Evolutionary conservation across 2,888 invertebrate genomes (phyloP).

Genomic region (Cylindroiulus punctatus): DNA sequence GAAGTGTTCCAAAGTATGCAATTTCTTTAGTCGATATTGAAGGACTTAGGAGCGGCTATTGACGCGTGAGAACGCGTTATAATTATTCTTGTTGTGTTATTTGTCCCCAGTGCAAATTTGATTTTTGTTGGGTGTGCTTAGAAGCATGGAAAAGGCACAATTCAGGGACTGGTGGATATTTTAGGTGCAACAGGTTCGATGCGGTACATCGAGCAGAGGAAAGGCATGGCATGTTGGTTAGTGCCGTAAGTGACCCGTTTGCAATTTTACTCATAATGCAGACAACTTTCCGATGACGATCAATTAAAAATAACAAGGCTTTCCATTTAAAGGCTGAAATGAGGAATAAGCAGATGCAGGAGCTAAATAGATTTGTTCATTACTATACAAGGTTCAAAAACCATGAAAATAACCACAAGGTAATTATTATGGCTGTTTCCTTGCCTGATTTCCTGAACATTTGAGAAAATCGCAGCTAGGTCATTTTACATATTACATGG

Average conservation of each 20-base stretch:
- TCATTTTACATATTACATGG: neutral
- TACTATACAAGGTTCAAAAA: slow-evolving; percentile 75
- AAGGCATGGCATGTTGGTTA: slow-evolving; percentile 70
- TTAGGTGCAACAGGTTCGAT: slow-evolving; percentile 74
- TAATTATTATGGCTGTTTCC: slow-evolving; percentile 59
- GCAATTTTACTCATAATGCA: neutral
- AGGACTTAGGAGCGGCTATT: neutral
- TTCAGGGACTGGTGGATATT: slow-evolving; percentile 77
- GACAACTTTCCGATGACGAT: neutral
- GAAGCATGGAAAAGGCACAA: slow-evolving; percentile 78
- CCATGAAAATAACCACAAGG: slow-evolving; percentile 73
- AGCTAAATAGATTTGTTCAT: slow-evolving; percentile 74
- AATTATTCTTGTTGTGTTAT: neutral
- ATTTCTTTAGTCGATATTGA: slow-evolving; percentile 58
- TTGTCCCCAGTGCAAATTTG: slow-evolving; percentile 74
- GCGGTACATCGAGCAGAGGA: slow-evolving; percentile 74
- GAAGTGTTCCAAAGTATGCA: slow-evolving; percentile 75
- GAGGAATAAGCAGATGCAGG: slow-evolving; percentile 72
- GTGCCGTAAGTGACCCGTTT: slow-evolving; percentile 66
- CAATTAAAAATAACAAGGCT: neutral
- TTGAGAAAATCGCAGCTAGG: slow-evolving; percentile 6
- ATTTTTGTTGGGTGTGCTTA: slow-evolving; percentile 79
- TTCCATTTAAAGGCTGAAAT: slow-evolving; percentile 68
- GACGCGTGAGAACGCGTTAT: neutral
- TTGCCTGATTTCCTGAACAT: neutral